Evolutionary conservation across 2,797 vertebrate species (phyloP).

Genomic region (Pantherophis vulpinus): DNA sequence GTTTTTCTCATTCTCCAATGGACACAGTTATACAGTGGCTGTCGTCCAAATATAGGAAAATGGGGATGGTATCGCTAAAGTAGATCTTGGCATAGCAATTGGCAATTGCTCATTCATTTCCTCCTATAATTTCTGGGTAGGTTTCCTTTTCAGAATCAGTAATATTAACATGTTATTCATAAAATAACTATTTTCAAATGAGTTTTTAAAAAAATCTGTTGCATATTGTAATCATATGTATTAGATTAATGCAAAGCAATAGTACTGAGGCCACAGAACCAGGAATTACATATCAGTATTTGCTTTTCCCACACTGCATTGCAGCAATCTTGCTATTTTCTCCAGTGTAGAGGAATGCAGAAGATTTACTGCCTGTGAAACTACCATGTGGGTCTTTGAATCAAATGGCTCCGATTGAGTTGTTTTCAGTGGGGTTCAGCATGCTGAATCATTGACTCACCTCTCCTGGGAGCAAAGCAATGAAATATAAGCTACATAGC

Average conservation of each 20-base stretch:
- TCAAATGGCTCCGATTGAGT: background rate
- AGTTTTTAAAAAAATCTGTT: background rate
- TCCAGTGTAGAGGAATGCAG: fast-evolving
- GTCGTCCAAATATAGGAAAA: background rate
- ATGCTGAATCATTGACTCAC: constrained; percentile 7
- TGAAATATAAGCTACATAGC: background rate
- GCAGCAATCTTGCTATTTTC: background rate
- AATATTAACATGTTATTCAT: background rate
- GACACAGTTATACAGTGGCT: background rate
- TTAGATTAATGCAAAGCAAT: background rate
- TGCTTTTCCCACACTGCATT: background rate
- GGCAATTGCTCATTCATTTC: background rate
- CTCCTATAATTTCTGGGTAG: constrained; percentile 15
- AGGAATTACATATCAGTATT: background rate
- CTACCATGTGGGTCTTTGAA: constrained; percentile 7
- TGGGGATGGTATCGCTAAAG: background rate
- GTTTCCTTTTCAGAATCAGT: background rate
- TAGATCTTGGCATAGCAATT: background rate
- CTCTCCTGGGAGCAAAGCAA: background rate
- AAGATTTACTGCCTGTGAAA: background rate
- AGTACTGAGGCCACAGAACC: fast-evolving
- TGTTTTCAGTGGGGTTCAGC: background rate
- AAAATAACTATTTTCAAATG: background rate
- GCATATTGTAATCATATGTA: background rate
- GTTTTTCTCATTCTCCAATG: background rate